Base-by-base conservation (phyloP, 2,888 invertebrate species). In the Megaustenia siamemsis region DNA sequence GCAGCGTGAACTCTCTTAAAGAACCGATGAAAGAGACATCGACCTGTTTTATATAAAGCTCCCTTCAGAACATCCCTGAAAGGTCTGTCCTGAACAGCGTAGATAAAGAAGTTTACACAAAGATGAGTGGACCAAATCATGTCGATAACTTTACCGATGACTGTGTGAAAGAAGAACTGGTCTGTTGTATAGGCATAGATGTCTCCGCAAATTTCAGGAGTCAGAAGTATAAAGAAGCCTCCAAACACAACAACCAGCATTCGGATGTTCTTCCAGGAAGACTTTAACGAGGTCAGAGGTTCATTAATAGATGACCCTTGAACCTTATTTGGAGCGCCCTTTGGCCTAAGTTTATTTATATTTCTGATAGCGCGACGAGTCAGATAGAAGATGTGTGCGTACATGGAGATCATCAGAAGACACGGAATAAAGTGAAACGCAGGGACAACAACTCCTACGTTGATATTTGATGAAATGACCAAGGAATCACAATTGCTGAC, bases 181-280 rank as follows among this genome's bases (percentile, higher is more conserved):
- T 45, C 4, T 0, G 18, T 10, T 24, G 21, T 28, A 32, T 73
- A 73, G 1, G 32, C 45, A 10, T 45, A 45, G 2, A 73, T 45
- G 18, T 73, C 32, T 21, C 4, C 1, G 10, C 35, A 21, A 1
- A 73, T 28, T 15, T 49, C 28, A 3, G 73, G 73, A 10, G 73
- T 32, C 49, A 45, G 28, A 32, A 73, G 15, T 18, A 73, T 0
- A 49, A 73, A 73, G 35, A 32, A 73, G 3, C 28, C 28, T 28
- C 73, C 73, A 4, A 73, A 73, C 28, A 73, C 73, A 28, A 73
- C 15, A 2, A 73, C 76, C 4, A 76, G 24, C 76, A 76, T 76
- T 53, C 56, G 53, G 28, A 76, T 35, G 32, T 76, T 35, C 56
- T 45, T 38, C 76, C 76, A 76, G 10, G 76, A 56, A 4, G 53